These are phyloP conservation scores for Eupsilia transversa DNA, from an alignment of 2,888 invertebrate species.

Conservation along the genomic window DNA sequence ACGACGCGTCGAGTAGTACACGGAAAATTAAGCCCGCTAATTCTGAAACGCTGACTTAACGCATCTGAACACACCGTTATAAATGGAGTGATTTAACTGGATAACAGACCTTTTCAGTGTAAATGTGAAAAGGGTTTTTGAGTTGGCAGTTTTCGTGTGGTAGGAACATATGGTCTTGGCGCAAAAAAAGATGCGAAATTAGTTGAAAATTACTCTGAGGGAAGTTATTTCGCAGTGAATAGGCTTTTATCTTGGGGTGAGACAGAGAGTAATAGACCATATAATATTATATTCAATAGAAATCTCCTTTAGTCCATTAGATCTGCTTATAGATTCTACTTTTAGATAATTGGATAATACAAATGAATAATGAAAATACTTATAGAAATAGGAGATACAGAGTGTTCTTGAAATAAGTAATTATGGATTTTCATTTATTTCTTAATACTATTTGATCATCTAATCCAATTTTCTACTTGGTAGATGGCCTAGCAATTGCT, in stretches of 20 bases:
- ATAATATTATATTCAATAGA: constrained; percentile 22
- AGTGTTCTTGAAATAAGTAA: background rate
- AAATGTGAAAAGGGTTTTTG: constrained; percentile 66
- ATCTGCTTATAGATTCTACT: constrained; percentile 6
- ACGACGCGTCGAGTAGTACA: constrained; percentile 50
- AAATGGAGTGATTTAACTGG: constrained; percentile 64
- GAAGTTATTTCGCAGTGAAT: constrained; percentile 37
- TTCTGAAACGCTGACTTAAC: constrained; percentile 62
- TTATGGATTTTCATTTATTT: constrained; percentile 12
- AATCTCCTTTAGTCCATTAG: constrained; percentile 8
- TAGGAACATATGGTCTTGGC: constrained; percentile 42
- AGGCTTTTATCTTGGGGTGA: constrained; percentile 32
- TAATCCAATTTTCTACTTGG: background rate
- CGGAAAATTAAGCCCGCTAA: constrained; percentile 60
- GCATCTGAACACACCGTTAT: constrained; percentile 57
- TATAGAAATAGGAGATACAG: constrained; percentile 8
- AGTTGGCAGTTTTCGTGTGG: constrained; percentile 56
- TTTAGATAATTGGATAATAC: constrained; percentile 41
- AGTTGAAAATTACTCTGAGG: constrained; percentile 52
- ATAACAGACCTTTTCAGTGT: constrained; percentile 60
- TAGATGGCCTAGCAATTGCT: background rate
- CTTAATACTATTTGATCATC: background rate
- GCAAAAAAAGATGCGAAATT: constrained; percentile 51
- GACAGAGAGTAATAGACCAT: constrained; percentile 22
- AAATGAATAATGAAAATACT: constrained; percentile 24